Percentiles rank a stretch among this genome's conserved stretches.
phyloP scores from a whole-genome alignment of 2,888 invertebrate genomes.

The Alviniconcha strummeri region DNA sequence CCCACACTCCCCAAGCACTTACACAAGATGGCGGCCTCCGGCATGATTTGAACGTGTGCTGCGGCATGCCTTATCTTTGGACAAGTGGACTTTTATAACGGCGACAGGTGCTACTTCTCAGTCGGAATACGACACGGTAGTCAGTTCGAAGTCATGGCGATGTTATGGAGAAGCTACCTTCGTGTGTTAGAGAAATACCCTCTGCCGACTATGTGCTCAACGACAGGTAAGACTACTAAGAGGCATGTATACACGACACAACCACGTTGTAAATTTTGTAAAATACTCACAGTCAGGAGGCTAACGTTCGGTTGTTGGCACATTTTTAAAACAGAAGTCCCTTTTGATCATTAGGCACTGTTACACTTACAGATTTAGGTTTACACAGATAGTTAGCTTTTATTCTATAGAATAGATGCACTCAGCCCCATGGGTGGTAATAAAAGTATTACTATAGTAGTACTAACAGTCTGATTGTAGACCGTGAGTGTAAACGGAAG shows the following conservation, averaged over 20 bases:
- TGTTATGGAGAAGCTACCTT: conserved; percentile 45
- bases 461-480: too few relatives aligned
- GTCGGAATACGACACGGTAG: not conserved
- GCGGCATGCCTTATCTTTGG: not conserved
- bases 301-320: not conserved
- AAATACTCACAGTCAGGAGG: not conserved
- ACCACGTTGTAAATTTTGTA: too few relatives aligned
- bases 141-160: conserved; percentile 41
- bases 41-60: not conserved
- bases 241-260: too few relatives aligned
- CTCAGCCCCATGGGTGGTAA: too few relatives aligned
- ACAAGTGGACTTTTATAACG: too few relatives aligned
- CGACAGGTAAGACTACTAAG: conserved; percentile 45
- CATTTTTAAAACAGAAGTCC: too few relatives aligned
- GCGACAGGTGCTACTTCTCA: not conserved
- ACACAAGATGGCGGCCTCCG: not conserved
- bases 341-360: too few relatives aligned
- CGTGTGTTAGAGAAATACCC: conserved; percentile 47
- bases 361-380: too few relatives aligned
- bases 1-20: not conserved
- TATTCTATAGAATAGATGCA: too few relatives aligned
- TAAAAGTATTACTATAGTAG: too few relatives aligned
- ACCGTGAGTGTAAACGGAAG: too few relatives aligned
- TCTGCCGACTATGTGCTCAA: conserved; percentile 44
- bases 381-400: too few relatives aligned